These are phyloP conservation scores for Polypedilum vanderplanki DNA, from an alignment of 1,140 invertebrate genomes.

Conservation along the genomic window DNA sequence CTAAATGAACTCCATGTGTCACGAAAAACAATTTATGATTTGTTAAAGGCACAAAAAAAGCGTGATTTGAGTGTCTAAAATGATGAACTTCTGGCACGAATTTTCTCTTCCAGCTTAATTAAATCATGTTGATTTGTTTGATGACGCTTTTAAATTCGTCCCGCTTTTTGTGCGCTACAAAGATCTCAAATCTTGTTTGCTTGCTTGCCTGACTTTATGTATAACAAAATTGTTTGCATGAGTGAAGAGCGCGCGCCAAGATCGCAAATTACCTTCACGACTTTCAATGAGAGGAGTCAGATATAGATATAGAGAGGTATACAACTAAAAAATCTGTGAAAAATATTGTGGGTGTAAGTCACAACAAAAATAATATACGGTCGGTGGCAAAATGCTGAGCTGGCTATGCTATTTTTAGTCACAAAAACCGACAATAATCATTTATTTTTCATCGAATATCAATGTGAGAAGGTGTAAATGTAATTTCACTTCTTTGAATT, in stretches of 20 bases:
- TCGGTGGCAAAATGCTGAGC: background rate
- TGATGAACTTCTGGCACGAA: slow-evolving; percentile 27
- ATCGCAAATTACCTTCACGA: slow-evolving; percentile 11
- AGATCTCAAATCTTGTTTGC: background rate
- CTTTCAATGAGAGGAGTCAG: background rate
- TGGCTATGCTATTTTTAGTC: slow-evolving; percentile 21
- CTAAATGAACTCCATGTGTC: background rate
- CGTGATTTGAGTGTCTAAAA: slow-evolving; percentile 24
- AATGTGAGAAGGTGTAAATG: no score
- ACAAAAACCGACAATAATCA: background rate
- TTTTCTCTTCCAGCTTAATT: slow-evolving; percentile 23
- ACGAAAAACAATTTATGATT: slow-evolving; percentile 7
- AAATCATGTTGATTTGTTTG: slow-evolving; percentile 13
- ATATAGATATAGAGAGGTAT: no score
- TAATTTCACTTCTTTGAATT: background rate
- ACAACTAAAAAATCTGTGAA: no score
- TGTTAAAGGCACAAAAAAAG: slow-evolving; percentile 14
- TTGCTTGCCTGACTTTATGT: background rate
- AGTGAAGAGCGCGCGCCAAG: background rate
- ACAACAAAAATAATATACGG: slow-evolving; percentile 7
- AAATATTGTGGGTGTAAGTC: background rate
- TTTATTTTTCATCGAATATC: slow-evolving; percentile 16
- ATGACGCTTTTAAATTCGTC: slow-evolving; percentile 4
- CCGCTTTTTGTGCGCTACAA: background rate
- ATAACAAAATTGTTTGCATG: background rate